phyloP scores from a whole-genome alignment of 1,140 invertebrate genomes.

The Oedothorax gibbosus region DNA sequence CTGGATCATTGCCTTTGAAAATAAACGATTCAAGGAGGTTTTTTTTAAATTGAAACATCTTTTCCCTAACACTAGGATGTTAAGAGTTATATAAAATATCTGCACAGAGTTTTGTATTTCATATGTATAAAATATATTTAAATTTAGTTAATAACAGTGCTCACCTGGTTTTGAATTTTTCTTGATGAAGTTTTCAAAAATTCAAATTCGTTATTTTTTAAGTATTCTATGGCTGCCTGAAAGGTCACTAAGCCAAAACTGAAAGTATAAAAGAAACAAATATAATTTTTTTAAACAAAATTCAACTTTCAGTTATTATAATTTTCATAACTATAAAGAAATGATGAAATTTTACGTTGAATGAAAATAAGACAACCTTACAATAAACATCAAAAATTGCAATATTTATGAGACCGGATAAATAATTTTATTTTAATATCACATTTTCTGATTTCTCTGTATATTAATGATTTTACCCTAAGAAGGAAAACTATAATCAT shows the following conservation, averaged over 20 bases:
- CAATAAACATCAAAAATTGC: too few species aligned
- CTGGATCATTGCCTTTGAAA: background rate
- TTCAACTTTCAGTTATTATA: too few species aligned
- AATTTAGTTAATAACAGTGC: background rate
- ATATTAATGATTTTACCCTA: too few species aligned
- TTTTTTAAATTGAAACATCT: background rate
- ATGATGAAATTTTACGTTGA: too few species aligned
- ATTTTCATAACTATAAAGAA: too few species aligned
- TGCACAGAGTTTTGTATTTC: background rate
- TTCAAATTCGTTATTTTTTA: conserved; percentile 56
- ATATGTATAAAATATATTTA: background rate
- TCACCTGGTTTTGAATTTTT: conserved; percentile 62
- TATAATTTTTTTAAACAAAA: too few species aligned
- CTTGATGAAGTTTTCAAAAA: conserved; percentile 52
- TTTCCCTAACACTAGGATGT: background rate
- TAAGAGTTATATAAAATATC: too few species aligned
- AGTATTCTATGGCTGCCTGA: conserved; percentile 61
- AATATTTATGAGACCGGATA: too few species aligned
- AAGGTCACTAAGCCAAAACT: conserved; percentile 62
- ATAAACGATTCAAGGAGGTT: background rate
- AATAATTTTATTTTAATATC: too few species aligned
- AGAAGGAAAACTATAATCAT: too few species aligned
- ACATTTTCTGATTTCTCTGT: too few species aligned
- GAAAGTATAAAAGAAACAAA: conserved; percentile 4
- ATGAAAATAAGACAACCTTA: too few species aligned